Percentiles rank a stretch among this genome's conserved stretches.
phyloP scores from a whole-genome alignment of 2,888 invertebrate genomes.

The Cheilosia impressa region DNA sequence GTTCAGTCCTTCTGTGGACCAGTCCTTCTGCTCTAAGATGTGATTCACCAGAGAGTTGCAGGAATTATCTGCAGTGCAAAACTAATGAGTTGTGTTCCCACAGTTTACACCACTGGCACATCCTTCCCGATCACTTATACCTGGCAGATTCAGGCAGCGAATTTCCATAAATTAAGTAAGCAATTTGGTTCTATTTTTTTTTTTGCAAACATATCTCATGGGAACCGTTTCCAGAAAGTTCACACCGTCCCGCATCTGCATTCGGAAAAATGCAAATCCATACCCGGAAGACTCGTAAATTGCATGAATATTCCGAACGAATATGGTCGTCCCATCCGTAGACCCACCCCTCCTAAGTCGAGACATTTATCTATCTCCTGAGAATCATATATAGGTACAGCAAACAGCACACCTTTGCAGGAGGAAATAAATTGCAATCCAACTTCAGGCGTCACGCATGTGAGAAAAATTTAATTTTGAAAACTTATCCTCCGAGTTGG shows the following conservation, averaged over 20 bases:
- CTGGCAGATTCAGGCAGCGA: conserved; percentile 13
- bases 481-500: conserved; percentile 47
- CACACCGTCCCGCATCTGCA: conserved; percentile 45
- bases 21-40: too few relatives aligned
- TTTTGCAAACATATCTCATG: conserved; percentile 64
- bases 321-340: conserved; percentile 21
- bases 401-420: conserved; percentile 20
- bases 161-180: conserved; percentile 67
- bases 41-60: background rate
- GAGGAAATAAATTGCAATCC: conserved; percentile 64
- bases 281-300: conserved; percentile 71
- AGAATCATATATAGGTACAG: conserved; percentile 43
- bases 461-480: conserved; percentile 36
- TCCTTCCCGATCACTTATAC: conserved; percentile 16
- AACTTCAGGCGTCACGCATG: conserved; percentile 25
- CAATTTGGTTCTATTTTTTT: conserved; percentile 16
- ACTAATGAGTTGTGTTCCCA: conserved; percentile 34
- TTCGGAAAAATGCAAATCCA: conserved; percentile 60
- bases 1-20: too few relatives aligned
- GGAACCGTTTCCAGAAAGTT: conserved; percentile 58
- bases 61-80: conserved; percentile 2
- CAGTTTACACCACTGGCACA: background rate
- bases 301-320: conserved; percentile 50
- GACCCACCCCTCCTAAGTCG: conserved; percentile 55
- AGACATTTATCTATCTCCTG: conserved; percentile 45